A percentile compares a stretch with the other conserved stretches of the same genome.
These are phyloP conservation scores for Diloba caeruleocephala DNA, from an alignment of 2,888 invertebrate species.

Conservation along the genomic window DNA sequence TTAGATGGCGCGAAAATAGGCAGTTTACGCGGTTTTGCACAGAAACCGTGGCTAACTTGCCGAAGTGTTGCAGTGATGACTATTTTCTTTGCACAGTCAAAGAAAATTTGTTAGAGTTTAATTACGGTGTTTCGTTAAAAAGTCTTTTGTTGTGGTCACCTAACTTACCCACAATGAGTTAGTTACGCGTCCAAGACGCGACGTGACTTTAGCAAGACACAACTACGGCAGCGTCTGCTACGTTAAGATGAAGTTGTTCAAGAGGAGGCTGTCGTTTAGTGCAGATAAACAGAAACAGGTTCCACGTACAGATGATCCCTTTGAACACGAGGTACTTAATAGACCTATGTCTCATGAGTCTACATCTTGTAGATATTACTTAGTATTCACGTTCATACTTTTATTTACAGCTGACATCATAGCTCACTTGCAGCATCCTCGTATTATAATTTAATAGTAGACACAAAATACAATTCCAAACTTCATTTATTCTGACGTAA, in stretches of 20 bases:
- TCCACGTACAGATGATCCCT: slow-evolving; percentile 81
- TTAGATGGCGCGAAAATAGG: slow-evolving; percentile 67
- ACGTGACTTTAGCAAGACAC: slow-evolving; percentile 63
- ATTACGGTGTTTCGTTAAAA: slow-evolving; percentile 36
- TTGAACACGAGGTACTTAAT: slow-evolving; percentile 83
- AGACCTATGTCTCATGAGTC: slow-evolving; percentile 47
- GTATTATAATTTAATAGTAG: slow-evolving; percentile 26
- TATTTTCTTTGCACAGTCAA: slow-evolving; percentile 65
- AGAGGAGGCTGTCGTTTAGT: slow-evolving; percentile 85
- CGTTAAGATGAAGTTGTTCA: slow-evolving; percentile 85
- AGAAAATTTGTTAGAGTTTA: slow-evolving; percentile 59
- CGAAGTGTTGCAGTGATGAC: slow-evolving; percentile 59
- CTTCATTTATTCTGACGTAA: slow-evolving; percentile 20
- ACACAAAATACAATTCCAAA: slow-evolving; percentile 13
- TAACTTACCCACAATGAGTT: slow-evolving; percentile 61
- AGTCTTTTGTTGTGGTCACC: slow-evolving; percentile 39
- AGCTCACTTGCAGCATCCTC: slow-evolving; percentile 25
- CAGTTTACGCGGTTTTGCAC: slow-evolving; percentile 67
- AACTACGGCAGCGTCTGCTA: slow-evolving; percentile 53
- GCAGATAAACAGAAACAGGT: slow-evolving; percentile 86
- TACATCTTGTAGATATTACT: slow-evolving; percentile 38
- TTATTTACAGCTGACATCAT: slow-evolving; percentile 40
- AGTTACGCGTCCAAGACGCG: slow-evolving; percentile 59
- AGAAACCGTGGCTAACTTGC: slow-evolving; percentile 67
- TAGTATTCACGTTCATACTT: slow-evolving; percentile 20